A percentile compares a stretch with the other conserved stretches of the same genome.
Conservation (phyloP, 2,888 invertebrate species). For the Dasypogon diadema region DNA sequence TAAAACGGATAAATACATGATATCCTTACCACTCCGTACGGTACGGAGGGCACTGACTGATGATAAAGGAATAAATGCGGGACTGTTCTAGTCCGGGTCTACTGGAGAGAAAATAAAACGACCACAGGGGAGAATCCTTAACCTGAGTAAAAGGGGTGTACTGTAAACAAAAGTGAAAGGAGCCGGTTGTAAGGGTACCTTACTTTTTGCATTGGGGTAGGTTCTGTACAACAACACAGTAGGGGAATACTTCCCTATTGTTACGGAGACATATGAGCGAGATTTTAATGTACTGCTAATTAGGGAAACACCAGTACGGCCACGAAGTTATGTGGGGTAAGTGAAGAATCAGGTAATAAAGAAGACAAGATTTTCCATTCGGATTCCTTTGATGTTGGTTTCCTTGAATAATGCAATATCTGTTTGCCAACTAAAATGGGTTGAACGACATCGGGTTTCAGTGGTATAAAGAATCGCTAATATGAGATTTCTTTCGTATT, state of each 20-base stretch:
- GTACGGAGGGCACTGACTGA: slow-evolving; percentile 18
- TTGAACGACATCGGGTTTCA: slow-evolving; percentile 38
- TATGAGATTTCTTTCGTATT: too few species aligned
- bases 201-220: slow-evolving; percentile 41
- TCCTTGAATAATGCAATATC: not conserved
- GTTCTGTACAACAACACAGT: slow-evolving; percentile 31
- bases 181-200: slow-evolving; percentile 39
- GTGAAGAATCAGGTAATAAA: slow-evolving; percentile 6
- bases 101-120: slow-evolving; percentile 9
- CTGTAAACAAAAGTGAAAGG: slow-evolving; percentile 47
- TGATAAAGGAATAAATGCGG: slow-evolving; percentile 14
- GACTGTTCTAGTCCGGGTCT: not conserved
- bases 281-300: slow-evolving; percentile 29
- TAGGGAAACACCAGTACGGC: slow-evolving; percentile 7
- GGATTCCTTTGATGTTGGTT: slow-evolving; percentile 19
- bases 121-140: slow-evolving; percentile 47
- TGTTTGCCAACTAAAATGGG: slow-evolving; percentile 16
- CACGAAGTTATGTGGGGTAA: not conserved
- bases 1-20: slow-evolving; percentile 48
- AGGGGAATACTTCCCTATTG: slow-evolving; percentile 15
- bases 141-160: slow-evolving; percentile 32
- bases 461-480: not conserved
- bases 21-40: slow-evolving; percentile 29
- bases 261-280: slow-evolving; percentile 27
- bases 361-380: not conserved